Base-by-base conservation (phyloP, 2,113 vertebrate species). In the Canis aureus region DNA sequence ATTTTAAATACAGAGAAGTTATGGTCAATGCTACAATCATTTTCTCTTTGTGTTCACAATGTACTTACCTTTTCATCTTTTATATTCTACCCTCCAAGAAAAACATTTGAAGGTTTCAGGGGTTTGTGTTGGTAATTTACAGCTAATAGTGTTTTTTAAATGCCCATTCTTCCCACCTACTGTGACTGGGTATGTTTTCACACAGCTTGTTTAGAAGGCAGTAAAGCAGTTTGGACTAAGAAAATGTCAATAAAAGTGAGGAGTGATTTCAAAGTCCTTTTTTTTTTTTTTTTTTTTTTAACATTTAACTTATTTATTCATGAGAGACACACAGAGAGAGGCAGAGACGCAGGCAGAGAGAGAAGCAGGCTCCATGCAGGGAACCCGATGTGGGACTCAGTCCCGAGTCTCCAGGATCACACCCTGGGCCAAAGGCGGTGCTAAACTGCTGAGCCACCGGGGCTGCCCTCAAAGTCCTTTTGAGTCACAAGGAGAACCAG, bases 71-170 rank as follows among this genome's bases (percentile, higher is more conserved):
- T 84, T 95, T 83, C 27, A 22, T 73, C 19, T 57, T 87, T 83
- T 91, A 27, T 86, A 13, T 27, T 91, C 57, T 78, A 19, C 16
- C 25, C 22, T 90, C 11, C 13, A 73, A 74, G 69, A 64, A 92
- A 92, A 95, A 49, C 8, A 74, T 35, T 95, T 90, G 13, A 85
- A 51, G 4, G 51, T 94, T 94, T 81, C 57, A 81, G 32, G 11
- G 17, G 8, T 95, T 89, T 96, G 43, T 82, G 15, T 35, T 95
- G 12, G 17, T 94, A 51, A n/a, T 81, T 94, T 85, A 94, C 29
- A 86, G 16, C 35, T 94, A 60, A 49, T 20, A 53, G 32, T 20
- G 20, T 60, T 84, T 74, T 35, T 74, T 71, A 62, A 53, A 91
- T 91, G 35, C 17, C 27, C 2, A 13, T 35, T 73, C 43, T 74